Evolutionary conservation across 2,888 invertebrate species (phyloP).

Genomic region (Caenorhabditis sinica): DNA sequence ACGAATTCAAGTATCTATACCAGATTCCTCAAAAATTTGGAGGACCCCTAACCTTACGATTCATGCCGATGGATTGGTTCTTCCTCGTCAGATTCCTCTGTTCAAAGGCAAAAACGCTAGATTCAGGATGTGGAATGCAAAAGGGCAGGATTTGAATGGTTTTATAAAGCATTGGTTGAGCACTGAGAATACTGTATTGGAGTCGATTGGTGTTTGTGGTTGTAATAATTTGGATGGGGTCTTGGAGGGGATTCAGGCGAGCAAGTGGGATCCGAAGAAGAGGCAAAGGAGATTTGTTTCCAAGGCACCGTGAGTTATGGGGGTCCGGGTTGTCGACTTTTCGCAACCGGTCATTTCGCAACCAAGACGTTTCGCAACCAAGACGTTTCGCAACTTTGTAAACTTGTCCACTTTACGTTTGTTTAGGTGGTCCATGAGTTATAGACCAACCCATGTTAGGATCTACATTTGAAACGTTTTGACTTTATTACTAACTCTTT

Average conservation of each 20-base stretch:
- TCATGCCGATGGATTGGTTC: background rate
- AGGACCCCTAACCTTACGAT: background rate
- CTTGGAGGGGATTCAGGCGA: background rate
- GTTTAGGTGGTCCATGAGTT: too few species aligned
- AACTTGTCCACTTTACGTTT: too few species aligned
- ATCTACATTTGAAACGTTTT: too few species aligned
- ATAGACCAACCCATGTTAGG: too few species aligned
- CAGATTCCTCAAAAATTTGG: background rate
- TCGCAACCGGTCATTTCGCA: too few species aligned
- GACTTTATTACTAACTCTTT: too few species aligned
- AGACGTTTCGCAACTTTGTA: too few species aligned
- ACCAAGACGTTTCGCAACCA: too few species aligned
- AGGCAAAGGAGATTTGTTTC: background rate
- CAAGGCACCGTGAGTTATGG: background rate
- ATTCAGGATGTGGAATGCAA: background rate
- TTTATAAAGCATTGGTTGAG: background rate
- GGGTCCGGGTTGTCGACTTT: too few species aligned
- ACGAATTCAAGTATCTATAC: too few species aligned
- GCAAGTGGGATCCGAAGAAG: constrained; percentile 1
- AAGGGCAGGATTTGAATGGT: background rate
- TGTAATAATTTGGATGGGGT: background rate
- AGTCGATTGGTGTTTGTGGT: background rate
- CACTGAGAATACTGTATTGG: background rate
- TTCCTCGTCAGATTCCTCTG: background rate
- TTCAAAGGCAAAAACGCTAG: background rate